Conservation (phyloP, 1,140 invertebrate genomes). For the Eumeta japonica region DNA sequence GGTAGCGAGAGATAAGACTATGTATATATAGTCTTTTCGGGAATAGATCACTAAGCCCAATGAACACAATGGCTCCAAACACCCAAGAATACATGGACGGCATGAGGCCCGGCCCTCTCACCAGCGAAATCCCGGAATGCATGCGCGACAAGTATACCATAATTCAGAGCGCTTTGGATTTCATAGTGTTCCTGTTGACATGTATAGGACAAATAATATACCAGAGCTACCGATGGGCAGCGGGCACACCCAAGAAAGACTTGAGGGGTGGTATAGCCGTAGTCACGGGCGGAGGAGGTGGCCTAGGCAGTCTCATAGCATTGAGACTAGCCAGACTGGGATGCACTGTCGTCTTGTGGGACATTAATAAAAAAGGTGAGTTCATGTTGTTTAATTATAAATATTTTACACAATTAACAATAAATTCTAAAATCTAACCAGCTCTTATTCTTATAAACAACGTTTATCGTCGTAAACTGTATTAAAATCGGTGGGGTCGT, state of each 20-base stretch:
- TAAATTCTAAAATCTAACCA: no score
- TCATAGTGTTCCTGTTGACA: slow-evolving; percentile 63
- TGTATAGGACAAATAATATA: slow-evolving; percentile 56
- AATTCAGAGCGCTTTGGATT: slow-evolving; percentile 59
- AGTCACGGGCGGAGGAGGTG: slow-evolving; percentile 87
- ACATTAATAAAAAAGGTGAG: slow-evolving; percentile 82
- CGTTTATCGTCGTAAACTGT: no score
- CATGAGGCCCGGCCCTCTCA: slow-evolving; percentile 42
- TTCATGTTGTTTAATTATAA: slow-evolving; percentile 10
- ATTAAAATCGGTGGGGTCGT: no score
- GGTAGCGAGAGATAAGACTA: no score
- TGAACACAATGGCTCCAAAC: slow-evolving; percentile 31
- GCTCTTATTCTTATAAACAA: no score
- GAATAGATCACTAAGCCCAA: no score
- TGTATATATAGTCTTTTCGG: no score
- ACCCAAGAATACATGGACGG: slow-evolving; percentile 44
- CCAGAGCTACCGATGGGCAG: slow-evolving; percentile 53
- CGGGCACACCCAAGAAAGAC: slow-evolving; percentile 58
- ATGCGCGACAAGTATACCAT: slow-evolving; percentile 47
- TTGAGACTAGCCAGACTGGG: slow-evolving; percentile 75
- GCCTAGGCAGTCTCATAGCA: slow-evolving; percentile 83
- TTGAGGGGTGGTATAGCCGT: slow-evolving; percentile 75
- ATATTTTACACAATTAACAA: slow-evolving; percentile 5
- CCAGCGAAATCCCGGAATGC: slow-evolving; percentile 47
- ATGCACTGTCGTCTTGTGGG: slow-evolving; percentile 83